Evolutionary conservation across 2,797 vertebrate genomes (phyloP), one percentile per base, ranked within the genome.

Genomic region (Ceryle rudis): DNA sequence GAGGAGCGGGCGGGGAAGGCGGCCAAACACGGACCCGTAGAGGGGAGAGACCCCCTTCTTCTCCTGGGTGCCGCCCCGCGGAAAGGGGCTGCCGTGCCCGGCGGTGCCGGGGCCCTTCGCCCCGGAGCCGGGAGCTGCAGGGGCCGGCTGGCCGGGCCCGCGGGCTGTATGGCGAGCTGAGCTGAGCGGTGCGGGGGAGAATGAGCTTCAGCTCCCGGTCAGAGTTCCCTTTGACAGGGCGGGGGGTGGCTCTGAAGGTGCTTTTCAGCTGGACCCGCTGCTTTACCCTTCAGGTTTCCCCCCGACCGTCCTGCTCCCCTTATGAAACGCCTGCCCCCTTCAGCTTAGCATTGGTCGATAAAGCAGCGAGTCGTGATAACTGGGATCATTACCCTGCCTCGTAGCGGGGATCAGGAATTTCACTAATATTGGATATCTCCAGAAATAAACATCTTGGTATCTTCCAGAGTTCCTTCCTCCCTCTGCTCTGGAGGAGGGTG

Each of bases 351-450:
- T 11, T 33, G 25, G 37, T 42, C 26, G 33, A 5, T 12, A 4
- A 13, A 23, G 0, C 47, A 18, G 28, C 16, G 0, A 1, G 1
- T 15, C 3, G 19, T 0, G 9, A 3, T 5, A 20, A 10, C 12
- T 17, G 1, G 28, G 23, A 2, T 31, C 10, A 3, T 31, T 14
- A 5, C 1, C 2, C 26, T 13, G 1, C 1, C 26, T 10, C 1
- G 1, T 1, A 1, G 16, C 0, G 2, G 10, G 15, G 44, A 3
- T 5, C 9, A 2, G 47, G 4, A 17, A 8, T 10, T 6, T 11
- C 16, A 2, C 7, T 11, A 0, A 0, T 1, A 5, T 17, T 16
- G 1, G 8, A 0, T 44, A 5, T 7, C 19, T 33, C 8, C 0
- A 55, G 7, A 9, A 3, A 14, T 54, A 3, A 37, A 5, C 3